A percentile compares a stretch with the other conserved stretches of the same genome.
Evolutionary conservation across 2,113 vertebrate genomes (phyloP).

Genomic region (Recurvirostra avosetta): DNA sequence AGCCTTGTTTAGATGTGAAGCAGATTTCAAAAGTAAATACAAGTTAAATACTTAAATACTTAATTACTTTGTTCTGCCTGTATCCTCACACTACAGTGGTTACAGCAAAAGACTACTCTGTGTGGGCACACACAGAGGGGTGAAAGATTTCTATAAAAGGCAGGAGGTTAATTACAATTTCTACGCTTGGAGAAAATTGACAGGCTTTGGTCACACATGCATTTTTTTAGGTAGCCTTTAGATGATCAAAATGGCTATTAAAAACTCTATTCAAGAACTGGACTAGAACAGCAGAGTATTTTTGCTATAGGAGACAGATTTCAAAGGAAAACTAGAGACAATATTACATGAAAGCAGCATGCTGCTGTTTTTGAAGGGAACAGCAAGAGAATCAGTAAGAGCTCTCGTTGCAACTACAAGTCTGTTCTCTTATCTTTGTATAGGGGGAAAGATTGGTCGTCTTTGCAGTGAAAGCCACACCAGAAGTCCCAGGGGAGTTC

Average conservation of each 20-base stretch:
- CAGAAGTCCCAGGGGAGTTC: neutral
- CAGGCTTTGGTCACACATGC: neutral
- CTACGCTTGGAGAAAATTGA: neutral
- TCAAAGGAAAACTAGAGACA: neutral
- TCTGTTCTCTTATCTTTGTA: neutral
- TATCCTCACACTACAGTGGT: neutral
- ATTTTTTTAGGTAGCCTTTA: neutral
- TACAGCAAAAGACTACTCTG: neutral
- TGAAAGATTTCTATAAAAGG: neutral
- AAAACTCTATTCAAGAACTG: neutral
- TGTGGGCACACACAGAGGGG: neutral
- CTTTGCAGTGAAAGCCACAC: neutral
- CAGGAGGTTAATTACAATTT: neutral
- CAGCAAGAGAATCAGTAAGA: neutral
- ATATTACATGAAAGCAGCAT: neutral
- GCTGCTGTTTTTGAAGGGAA: neutral
- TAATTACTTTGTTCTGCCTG: neutral
- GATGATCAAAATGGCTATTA: neutral
- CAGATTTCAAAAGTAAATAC: neutral
- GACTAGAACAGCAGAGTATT: neutral
- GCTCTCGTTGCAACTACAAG: neutral
- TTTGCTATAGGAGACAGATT: neutral
- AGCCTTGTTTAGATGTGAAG: neutral
- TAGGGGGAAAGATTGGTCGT: rapidly evolving
- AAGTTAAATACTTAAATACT: neutral